A percentile compares a stretch with the other conserved stretches of the same genome.
phyloP scores from a whole-genome alignment of 2,888 invertebrate genomes.

The Gymnosoma rotundatum region DNA sequence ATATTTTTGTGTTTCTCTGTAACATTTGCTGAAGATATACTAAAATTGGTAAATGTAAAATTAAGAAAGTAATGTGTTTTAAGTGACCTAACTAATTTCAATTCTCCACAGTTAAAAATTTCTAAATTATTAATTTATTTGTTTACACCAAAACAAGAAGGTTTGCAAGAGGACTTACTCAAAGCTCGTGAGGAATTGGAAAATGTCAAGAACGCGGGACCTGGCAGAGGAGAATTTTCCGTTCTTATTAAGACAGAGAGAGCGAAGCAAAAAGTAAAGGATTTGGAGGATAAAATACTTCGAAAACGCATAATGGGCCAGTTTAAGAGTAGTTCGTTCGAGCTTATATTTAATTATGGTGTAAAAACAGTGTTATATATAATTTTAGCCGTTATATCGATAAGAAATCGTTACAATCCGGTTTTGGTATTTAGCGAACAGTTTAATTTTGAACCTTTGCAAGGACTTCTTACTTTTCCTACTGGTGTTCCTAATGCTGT shows the following conservation, averaged over 20 bases:
- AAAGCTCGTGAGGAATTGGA: constrained; percentile 74
- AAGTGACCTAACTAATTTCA: background rate
- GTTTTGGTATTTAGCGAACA: constrained; percentile 82
- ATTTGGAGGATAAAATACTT: constrained; percentile 72
- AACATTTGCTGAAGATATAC: constrained; percentile 72
- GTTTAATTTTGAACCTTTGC: constrained; percentile 83
- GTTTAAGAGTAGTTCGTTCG: constrained; percentile 74
- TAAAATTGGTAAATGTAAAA: constrained; percentile 73
- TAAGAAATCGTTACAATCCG: constrained; percentile 82
- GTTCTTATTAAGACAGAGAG: constrained; percentile 77
- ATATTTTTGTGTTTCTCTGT: constrained; percentile 73
- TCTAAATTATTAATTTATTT: constrained; percentile 50
- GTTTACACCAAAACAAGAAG: constrained; percentile 29
- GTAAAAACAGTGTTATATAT: constrained; percentile 80
- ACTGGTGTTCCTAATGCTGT: constrained; percentile 82
- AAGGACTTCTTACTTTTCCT: constrained; percentile 83
- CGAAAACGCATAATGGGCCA: constrained; percentile 69
- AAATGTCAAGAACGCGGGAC: constrained; percentile 70
- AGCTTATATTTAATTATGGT: constrained; percentile 79
- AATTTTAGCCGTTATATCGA: constrained; percentile 79
- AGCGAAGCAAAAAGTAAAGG: constrained; percentile 75
- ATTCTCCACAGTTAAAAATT: constrained; percentile 61
- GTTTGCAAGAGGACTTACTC: constrained; percentile 71
- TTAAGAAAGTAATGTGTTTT: background rate
- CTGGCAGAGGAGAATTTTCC: constrained; percentile 76